phyloP scores from a whole-genome alignment of 2,888 invertebrate species.

The Melinaea marsaeus region DNA sequence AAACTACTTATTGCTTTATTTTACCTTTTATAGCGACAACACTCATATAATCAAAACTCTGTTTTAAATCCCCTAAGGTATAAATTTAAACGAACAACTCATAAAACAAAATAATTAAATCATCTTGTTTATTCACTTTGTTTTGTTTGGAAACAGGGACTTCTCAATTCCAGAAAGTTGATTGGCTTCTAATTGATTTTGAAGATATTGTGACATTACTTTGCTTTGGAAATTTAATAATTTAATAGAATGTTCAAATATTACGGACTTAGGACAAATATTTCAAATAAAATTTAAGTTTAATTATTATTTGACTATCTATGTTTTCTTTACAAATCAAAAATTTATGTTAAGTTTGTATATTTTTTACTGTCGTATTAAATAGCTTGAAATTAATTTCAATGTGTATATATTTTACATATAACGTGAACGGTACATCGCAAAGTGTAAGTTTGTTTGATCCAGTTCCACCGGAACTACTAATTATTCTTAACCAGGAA shows the following conservation, averaged over 20 bases:
- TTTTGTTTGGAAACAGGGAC: slow-evolving; percentile 10
- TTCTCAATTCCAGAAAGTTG: slow-evolving; percentile 9
- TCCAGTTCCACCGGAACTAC: slow-evolving; percentile 86
- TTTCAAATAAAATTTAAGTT: too few species aligned
- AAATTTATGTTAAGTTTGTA: too few species aligned
- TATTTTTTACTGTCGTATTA: too few species aligned
- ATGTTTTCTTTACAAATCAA: too few species aligned
- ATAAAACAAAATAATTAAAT: slow-evolving; percentile 11
- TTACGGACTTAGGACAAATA: too few species aligned
- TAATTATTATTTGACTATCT: too few species aligned
- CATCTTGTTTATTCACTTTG: slow-evolving; percentile 10
- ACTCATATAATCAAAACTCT: not conserved
- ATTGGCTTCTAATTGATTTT: slow-evolving; percentile 11
- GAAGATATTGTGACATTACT: slow-evolving; percentile 10
- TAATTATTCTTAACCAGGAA: slow-evolving; percentile 84
- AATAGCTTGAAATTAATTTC: too few species aligned
- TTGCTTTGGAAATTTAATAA: not conserved
- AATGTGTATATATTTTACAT: not conserved
- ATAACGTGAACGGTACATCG: not conserved
- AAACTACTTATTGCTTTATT: slow-evolving; percentile 7
- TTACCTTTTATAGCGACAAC: not conserved
- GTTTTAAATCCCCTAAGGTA: not conserved
- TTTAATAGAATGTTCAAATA: too few species aligned
- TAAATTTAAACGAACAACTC: slow-evolving; percentile 10
- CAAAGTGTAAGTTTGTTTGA: slow-evolving; percentile 23